A percentile compares a stretch with the other conserved stretches of the same genome.
Evolutionary conservation across 1,140 invertebrate species (phyloP).

Genomic region (Lepidurus couesii): DNA sequence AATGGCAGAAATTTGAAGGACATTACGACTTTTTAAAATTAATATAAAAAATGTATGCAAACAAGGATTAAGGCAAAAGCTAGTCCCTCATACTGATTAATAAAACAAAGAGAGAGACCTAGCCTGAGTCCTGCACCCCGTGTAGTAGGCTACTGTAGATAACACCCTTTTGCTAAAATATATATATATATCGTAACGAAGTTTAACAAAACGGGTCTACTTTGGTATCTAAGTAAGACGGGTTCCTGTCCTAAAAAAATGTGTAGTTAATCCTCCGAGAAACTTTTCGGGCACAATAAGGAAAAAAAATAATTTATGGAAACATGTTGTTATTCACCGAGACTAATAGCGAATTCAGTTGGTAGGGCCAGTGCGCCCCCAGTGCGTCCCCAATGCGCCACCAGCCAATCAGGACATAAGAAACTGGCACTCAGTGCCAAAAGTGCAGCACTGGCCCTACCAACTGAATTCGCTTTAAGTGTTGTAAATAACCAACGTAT

Average conservation of each 20-base stretch:
- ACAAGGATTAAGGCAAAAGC: slow-evolving; percentile 26
- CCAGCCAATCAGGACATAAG: too few species aligned
- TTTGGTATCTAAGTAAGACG: background rate
- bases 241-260: background rate
- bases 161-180: slow-evolving; percentile 29
- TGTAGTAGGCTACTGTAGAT: too few species aligned
- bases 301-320: too few species aligned
- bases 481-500: too few species aligned
- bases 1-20: background rate
- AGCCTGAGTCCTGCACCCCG: slow-evolving; percentile 20
- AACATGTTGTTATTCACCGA: too few species aligned
- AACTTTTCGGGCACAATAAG: background rate
- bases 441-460: too few species aligned
- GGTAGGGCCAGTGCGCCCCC: too few species aligned
- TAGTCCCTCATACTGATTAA: slow-evolving; percentile 26
- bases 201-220: slow-evolving; percentile 18
- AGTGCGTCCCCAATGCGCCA: too few species aligned
- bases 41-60: slow-evolving; percentile 8
- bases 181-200: slow-evolving; percentile 28
- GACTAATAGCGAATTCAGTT: too few species aligned
- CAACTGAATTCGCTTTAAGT: too few species aligned
- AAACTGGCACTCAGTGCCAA: too few species aligned
- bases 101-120: slow-evolving; percentile 25
- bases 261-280: background rate
- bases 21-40: background rate